A percentile compares a stretch with the other conserved stretches of the same genome.
These are phyloP conservation scores for Agrotis clavis DNA, from an alignment of 2,888 invertebrate species.

Conservation along the genomic window DNA sequence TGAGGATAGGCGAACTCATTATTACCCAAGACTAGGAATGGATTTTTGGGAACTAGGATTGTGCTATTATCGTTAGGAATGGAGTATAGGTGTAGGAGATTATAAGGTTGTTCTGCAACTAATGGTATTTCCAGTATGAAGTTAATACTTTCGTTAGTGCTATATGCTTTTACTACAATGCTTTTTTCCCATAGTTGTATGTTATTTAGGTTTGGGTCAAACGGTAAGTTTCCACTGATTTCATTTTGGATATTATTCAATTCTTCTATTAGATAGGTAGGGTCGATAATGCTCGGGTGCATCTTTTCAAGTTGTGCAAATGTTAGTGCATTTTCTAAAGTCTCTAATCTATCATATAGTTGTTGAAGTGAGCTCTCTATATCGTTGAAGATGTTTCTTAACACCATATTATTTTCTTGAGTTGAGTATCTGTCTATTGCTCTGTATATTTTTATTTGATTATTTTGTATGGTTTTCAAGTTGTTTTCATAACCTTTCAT, in stretches of 20 bases:
- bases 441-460: conserved; percentile 29
- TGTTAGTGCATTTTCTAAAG: conserved; percentile 35
- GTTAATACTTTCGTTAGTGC: conserved; percentile 53
- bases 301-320: conserved; percentile 34
- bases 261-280: conserved; percentile 34
- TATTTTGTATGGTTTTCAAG: conserved; percentile 16
- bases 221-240: conserved; percentile 13
- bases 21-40: conserved; percentile 63
- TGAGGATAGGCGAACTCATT: conserved; percentile 64
- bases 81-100: conserved; percentile 60
- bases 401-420: conserved; percentile 3
- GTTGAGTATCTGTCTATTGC: conserved; percentile 34
- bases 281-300: conserved; percentile 50
- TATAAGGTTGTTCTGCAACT: conserved; percentile 54
- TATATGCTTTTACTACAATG: conserved; percentile 51
- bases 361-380: conserved; percentile 37
- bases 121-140: conserved; percentile 62
- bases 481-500: conserved; percentile 19
- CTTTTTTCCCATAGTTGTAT: conserved; percentile 38
- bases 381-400: conserved; percentile 23
- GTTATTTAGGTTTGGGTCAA: conserved; percentile 3
- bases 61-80: conserved; percentile 58
- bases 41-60: conserved; percentile 60
- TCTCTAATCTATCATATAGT: conserved; percentile 42
- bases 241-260: conserved; percentile 41